A percentile compares a stretch with the other conserved stretches of the same genome.
Evolutionary conservation across 2,113 vertebrate species (phyloP).

Genomic region (Ondatra zibethicus): DNA sequence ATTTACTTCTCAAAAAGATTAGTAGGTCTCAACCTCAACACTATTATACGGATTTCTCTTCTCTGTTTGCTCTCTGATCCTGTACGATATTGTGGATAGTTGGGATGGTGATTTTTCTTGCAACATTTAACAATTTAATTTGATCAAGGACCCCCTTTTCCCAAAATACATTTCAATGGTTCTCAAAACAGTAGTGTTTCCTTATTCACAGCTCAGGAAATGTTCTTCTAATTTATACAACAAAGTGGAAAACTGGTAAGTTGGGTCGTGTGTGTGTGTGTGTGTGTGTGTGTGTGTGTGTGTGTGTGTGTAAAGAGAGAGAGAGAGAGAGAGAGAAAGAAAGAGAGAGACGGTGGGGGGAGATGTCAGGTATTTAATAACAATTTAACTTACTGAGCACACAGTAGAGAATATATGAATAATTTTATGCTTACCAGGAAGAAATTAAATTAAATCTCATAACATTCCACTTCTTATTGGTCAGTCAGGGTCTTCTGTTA

Average conservation of each 20-base stretch:
- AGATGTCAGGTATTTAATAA: not conserved
- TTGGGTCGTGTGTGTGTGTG: not conserved
- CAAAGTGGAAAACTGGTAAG: conserved; percentile 12
- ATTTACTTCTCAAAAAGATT: not conserved
- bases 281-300: not conserved
- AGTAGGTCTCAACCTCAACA: not conserved
- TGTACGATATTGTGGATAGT: conserved; percentile 10
- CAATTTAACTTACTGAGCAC: conserved; percentile 19
- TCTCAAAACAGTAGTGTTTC: conserved; percentile 50
- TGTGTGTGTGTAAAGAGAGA: too few species aligned
- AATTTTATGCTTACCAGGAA: not conserved
- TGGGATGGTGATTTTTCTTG: conserved; percentile 56
- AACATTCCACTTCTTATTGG: not conserved
- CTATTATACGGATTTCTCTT: not conserved
- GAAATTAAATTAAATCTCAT: not conserved
- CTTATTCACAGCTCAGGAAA: conserved; percentile 48
- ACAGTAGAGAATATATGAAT: not conserved
- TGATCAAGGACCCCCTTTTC: conserved; percentile 32
- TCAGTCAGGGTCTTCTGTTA: not conserved
- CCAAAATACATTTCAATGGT: conserved; percentile 55
- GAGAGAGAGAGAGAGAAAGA: not conserved
- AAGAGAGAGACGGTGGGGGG: not conserved
- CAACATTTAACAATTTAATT: conserved; percentile 76
- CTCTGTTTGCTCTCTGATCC: not conserved
- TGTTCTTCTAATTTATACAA: conserved; percentile 31